Conservation (phyloP, 2,113 vertebrate species). For the Myodes glareolus region DNA sequence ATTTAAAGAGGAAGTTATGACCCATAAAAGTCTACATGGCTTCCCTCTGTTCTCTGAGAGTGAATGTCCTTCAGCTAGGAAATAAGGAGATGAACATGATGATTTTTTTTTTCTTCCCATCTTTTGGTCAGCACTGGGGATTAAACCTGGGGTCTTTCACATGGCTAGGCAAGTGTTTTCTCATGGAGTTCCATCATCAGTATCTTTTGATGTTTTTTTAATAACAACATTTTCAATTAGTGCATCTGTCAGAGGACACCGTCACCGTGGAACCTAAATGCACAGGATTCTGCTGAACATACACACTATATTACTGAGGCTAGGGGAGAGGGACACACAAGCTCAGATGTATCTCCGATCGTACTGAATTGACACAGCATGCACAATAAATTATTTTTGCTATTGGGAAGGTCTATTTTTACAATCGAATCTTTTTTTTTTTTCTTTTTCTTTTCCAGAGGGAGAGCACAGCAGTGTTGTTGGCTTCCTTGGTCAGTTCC, state of each 20-base stretch:
- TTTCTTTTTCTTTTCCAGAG: background rate
- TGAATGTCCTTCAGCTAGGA: background rate
- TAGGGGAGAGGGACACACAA: too few species aligned
- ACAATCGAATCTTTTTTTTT: background rate
- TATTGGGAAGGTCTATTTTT: background rate
- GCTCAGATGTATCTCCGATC: background rate
- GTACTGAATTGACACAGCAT: background rate
- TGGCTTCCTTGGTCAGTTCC: background rate
- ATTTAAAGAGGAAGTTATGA: conserved; percentile 2
- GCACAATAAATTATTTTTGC: background rate
- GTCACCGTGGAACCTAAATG: too few species aligned
- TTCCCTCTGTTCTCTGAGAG: background rate
- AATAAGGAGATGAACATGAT: background rate
- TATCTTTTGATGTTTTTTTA: background rate
- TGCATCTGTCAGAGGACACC: background rate
- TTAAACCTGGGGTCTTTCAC: background rate
- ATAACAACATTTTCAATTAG: background rate
- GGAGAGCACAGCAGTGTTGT: background rate
- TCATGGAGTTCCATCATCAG: too few species aligned
- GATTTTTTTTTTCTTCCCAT: background rate
- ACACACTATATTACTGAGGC: background rate
- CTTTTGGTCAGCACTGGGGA: background rate
- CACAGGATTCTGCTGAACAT: background rate
- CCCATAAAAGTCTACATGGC: background rate
- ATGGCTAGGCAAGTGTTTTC: too few species aligned